phyloP scores from a whole-genome alignment of 2,888 invertebrate species.

The Blastobasis lacticolella region DNA sequence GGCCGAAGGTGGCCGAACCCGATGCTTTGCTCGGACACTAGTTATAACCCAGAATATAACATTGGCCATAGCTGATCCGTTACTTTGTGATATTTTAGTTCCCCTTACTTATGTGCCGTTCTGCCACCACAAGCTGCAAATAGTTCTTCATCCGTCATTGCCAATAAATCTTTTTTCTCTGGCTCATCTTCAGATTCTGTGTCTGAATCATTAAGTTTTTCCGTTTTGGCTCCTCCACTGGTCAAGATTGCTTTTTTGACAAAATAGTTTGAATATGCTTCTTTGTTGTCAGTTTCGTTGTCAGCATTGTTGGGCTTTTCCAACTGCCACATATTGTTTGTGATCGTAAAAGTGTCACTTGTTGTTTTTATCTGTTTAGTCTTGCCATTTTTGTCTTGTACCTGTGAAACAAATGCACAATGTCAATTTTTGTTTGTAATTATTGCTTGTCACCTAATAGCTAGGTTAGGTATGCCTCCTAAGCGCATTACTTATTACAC shows the following conservation, averaged over 20 bases:
- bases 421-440: too few species aligned
- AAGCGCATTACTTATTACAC: too few species aligned
- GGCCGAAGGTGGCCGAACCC: too few species aligned
- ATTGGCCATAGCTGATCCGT: too few species aligned
- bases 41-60: too few species aligned
- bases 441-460: too few species aligned
- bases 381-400: constrained; percentile 52
- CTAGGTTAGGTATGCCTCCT: not conserved
- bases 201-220: constrained; percentile 30
- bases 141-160: constrained; percentile 84
- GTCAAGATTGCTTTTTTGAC: constrained; percentile 49
- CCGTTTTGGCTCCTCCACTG: constrained; percentile 38
- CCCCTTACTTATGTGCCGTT: constrained; percentile 85
- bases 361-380: constrained; percentile 57
- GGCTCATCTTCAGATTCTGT: constrained; percentile 27
- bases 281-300: constrained; percentile 19
- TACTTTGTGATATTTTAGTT: too few species aligned
- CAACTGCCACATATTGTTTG: constrained; percentile 54
- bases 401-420: constrained; percentile 25
- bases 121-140: constrained; percentile 86
- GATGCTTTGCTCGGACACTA: too few species aligned
- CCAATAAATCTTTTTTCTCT: constrained; percentile 32
- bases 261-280: constrained; percentile 49
- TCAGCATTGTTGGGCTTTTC: constrained; percentile 32
- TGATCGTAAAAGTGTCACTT: constrained; percentile 45